These are phyloP conservation scores for Hirtodrosophila cameraria DNA, from an alignment of 2,888 invertebrate species.

Conservation along the genomic window DNA sequence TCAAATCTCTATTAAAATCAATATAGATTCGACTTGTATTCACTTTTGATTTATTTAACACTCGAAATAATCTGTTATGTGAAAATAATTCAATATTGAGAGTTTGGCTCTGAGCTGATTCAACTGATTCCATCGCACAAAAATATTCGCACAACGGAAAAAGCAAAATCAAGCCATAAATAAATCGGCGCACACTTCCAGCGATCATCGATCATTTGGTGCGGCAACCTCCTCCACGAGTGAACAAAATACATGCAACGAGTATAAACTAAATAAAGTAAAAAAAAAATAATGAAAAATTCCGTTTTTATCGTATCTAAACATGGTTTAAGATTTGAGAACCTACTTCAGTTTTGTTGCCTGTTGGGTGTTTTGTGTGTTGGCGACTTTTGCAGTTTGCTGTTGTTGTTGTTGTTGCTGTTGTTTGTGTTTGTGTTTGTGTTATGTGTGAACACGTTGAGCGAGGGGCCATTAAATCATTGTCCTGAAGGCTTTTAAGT, in stretches of 20 bases:
- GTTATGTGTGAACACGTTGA: conserved; percentile 62
- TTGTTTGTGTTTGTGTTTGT: conserved; percentile 22
- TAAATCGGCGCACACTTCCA: conserved; percentile 77
- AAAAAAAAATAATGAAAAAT: conserved; percentile 60
- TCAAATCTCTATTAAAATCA: conserved; percentile 36
- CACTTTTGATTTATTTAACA: conserved; percentile 57
- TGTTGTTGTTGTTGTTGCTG: conserved; percentile 26
- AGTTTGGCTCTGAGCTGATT: conserved; percentile 53
- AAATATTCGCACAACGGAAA: conserved; percentile 36
- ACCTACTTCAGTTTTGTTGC: conserved; percentile 65
- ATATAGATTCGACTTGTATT: conserved; percentile 45
- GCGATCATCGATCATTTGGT: conserved; percentile 77
- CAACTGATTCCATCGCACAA: conserved; percentile 60
- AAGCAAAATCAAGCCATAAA: conserved; percentile 74
- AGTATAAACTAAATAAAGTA: conserved; percentile 23
- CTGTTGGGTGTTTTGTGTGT: conserved; percentile 38
- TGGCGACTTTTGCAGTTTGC: conserved; percentile 21
- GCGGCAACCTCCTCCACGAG: conserved; percentile 36
- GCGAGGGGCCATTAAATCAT: conserved; percentile 82
- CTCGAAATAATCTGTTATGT: conserved; percentile 36
- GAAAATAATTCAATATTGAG: conserved; percentile 43
- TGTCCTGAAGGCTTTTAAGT: conserved; percentile 84
- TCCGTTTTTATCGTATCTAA: conserved; percentile 76
- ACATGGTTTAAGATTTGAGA: conserved; percentile 75
- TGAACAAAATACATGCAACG: conserved; percentile 7